Evolutionary conservation across 92 coral and sea anemone species (phyloP).

Genomic region (Chrysogorgia sp.): DNA sequence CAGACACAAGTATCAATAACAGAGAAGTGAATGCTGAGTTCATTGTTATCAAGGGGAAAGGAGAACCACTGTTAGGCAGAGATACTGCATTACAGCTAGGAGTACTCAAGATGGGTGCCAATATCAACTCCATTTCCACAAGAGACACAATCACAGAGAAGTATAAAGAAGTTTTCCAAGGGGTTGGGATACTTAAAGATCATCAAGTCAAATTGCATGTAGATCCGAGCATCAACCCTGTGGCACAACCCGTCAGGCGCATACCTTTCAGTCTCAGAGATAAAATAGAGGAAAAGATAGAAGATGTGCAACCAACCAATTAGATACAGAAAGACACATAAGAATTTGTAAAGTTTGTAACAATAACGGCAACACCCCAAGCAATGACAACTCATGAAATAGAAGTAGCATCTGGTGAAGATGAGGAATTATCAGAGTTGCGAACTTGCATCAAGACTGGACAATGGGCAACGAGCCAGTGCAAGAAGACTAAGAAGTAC

Average conservation of each 20-base stretch:
- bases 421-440: slow-evolving; percentile 36
- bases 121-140: slow-evolving; percentile 22
- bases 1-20: slow-evolving; percentile 14
- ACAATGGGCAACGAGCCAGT: too few relatives aligned
- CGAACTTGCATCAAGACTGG: slow-evolving; percentile 13
- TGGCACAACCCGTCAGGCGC: slow-evolving; percentile 26
- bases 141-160: slow-evolving; percentile 19
- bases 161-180: slow-evolving; percentile 47
- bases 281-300: neutral
- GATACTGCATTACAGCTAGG: neutral
- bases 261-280: slow-evolving; percentile 5
- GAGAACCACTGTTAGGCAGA: slow-evolving; percentile 41
- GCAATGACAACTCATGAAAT: slow-evolving; percentile 47
- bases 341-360: slow-evolving; percentile 21
- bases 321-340: too few relatives aligned
- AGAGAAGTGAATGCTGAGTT: neutral
- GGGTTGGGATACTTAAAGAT: slow-evolving; percentile 46
- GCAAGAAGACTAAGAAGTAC: slow-evolving; percentile 45
- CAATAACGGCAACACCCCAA: slow-evolving; percentile 42
- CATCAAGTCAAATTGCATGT: slow-evolving; percentile 41
- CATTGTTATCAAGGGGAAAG: slow-evolving; percentile 58
- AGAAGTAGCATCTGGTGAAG: slow-evolving; percentile 37
- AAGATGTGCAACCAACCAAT: neutral
- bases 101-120: slow-evolving; percentile 16
- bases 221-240: slow-evolving; percentile 21